Conservation (phyloP, 2,888 invertebrate species). For the Parnassius glacialis region DNA sequence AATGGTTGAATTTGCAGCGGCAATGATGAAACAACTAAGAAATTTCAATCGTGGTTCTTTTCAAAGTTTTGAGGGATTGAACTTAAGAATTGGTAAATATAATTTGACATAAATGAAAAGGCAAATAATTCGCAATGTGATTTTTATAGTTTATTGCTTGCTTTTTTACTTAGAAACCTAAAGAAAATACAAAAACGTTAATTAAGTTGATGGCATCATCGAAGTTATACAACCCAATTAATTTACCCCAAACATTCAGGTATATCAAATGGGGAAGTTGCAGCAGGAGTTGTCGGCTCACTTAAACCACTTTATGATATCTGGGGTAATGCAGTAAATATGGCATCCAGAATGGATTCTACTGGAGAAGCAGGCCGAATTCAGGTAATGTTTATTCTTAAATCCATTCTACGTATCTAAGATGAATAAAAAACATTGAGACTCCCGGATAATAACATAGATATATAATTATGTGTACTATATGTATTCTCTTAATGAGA, state of each 20-base stretch:
- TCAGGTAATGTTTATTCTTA: conserved; percentile 76
- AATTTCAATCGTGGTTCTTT: conserved; percentile 82
- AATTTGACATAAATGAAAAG: neutral
- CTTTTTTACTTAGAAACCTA: too few relatives aligned
- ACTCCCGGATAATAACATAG: too few relatives aligned
- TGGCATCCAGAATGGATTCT: conserved; percentile 98
- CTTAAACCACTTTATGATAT: conserved; percentile 97
- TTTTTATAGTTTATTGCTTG: too few relatives aligned
- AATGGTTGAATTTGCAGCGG: conserved; percentile 75
- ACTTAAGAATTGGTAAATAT: conserved; percentile 85
- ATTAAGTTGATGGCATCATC: too few relatives aligned
- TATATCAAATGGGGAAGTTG: conserved; percentile 93
- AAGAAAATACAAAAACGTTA: too few relatives aligned
- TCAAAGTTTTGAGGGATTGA: conserved; percentile 82
- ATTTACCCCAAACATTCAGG: conserved; percentile 72
- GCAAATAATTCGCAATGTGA: too few relatives aligned
- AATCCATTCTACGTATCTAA: too few relatives aligned
- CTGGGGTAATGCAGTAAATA: conserved; percentile 98
- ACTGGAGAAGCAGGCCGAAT: conserved; percentile 90
- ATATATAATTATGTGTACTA: too few relatives aligned
- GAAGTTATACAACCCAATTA: neutral
- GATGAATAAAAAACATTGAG: too few relatives aligned
- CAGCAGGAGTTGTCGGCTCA: conserved; percentile 96
- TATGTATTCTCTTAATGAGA: too few relatives aligned
- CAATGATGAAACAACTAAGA: conserved; percentile 75